These are phyloP conservation scores for Ennomos quercinarius DNA, from an alignment of 2,888 invertebrate species.

Conservation along the genomic window DNA sequence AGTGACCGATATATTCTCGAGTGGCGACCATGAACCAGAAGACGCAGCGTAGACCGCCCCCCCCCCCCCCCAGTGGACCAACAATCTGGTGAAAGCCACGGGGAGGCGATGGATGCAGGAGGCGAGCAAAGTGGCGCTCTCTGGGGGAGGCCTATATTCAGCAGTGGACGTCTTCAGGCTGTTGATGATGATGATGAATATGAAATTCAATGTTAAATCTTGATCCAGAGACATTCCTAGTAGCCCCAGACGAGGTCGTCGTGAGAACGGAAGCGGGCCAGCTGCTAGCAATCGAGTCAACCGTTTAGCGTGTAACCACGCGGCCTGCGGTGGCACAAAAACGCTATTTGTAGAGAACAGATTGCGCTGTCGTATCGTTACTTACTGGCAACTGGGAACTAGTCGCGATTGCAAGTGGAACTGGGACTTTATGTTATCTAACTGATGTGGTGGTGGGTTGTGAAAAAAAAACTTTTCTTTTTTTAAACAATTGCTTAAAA, in stretches of 20 bases:
- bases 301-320: slow-evolving; percentile 69
- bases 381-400: slow-evolving; percentile 12
- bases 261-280: slow-evolving; percentile 43
- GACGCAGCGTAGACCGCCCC: too few species aligned
- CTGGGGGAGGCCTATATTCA: too few species aligned
- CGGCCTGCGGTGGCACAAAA: slow-evolving; percentile 63
- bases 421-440: slow-evolving; percentile 1
- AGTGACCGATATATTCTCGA: too few species aligned
- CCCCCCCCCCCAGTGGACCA: too few species aligned
- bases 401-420: not conserved
- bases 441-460: not conserved
- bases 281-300: slow-evolving; percentile 59
- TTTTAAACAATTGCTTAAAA: too few species aligned
- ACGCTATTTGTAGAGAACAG: slow-evolving; percentile 63
- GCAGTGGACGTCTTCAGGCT: too few species aligned
- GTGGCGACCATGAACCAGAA: too few species aligned
- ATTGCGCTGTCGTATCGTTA: slow-evolving; percentile 44
- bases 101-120: too few species aligned
- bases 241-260: slow-evolving; percentile 43
- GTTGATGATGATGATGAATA: too few species aligned
- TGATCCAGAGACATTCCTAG: slow-evolving; percentile 40
- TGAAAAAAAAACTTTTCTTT: too few species aligned
- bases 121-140: too few species aligned
- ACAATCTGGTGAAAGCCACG: too few species aligned
- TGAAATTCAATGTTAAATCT: slow-evolving; percentile 14